Evolutionary conservation across 1,140 invertebrate species (phyloP), one percentile per base, ranked within the genome.

Genomic region (Trachelipus rathkii): DNA sequence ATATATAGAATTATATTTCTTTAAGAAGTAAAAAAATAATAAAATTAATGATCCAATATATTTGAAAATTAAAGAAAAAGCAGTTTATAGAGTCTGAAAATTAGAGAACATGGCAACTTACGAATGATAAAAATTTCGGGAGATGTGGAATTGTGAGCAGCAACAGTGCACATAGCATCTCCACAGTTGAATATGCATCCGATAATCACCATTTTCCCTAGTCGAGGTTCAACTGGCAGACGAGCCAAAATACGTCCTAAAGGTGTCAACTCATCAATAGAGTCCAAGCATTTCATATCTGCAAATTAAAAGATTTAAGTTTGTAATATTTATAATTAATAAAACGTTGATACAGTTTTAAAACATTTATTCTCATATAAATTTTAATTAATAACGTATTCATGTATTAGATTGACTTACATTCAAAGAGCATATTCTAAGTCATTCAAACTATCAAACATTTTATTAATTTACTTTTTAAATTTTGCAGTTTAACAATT

Each of bases 161-260:
- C 95, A 88, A 98, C 95, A 2, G 93, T 95, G 11, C 93, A 92
- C 23, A 96, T 85, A 0, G 95, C 91, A 85, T 97, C 95, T 0
- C 93, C 95, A 80, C 92, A 91, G 69, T 90, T 89, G 81, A 98
- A 92, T 77, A 96, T 90, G 24, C 90, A 90, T 0, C 93, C 94
- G 23, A 97, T 86, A 23, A 98, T 90, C 88, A 97, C 92, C 95
- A 97, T 97, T 86, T 96, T 97, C 0, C 95, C 95, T 7, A 97
- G 87, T 33, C 94, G 89, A 0, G 96, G 95, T 83, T 97, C 95
- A 73, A 97, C 91, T 0, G 95, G 95, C 81, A 97, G 85, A 78
- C 94, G 92, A 0, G 95, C 95, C n/a, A 98, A 86, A 78, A 97
- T 95, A 78, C 91, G 90, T 0, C 95, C 96, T 0, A 97, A 87